Evolutionary conservation across 2,888 invertebrate genomes (phyloP), one percentile per base, ranked within the genome.

Genomic region (Coelinius sp.): DNA sequence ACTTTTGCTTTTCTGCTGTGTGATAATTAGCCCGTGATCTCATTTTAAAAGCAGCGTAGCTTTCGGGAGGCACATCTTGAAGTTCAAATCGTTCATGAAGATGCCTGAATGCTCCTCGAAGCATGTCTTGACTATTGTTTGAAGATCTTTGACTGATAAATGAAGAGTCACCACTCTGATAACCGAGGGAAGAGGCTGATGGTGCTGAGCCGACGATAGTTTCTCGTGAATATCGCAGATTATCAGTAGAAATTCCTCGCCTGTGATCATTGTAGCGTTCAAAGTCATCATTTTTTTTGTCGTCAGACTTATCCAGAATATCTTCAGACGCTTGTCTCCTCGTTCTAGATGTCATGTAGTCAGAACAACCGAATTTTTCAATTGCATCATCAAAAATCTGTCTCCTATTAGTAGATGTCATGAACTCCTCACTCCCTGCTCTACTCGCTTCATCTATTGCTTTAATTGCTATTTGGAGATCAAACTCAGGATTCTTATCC

Each of bases 31-130:
- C 79, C 8, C 79, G 76, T 8, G 83, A 82, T 3, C 86, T 81
- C n/a, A 81, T 81, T 71, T 85, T 86, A 62, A 84, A 87, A 0
- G 82, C 82, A 6, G 85, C 85, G 49, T 86, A 85, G 53, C 79
- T 86, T 56, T 86, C 86, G 1, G 79, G 80, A 2, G 84, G 82
- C 10, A 82, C 78, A 65, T 85, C 84, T 41, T 84, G 83, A 5
- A 80, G 74, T 25, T 82, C 82, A 68, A 85, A 87, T 44, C 82
- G 83, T 52, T 84, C 82, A 68, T 85, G 83, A 14, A 86, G 76
- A 59, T 82, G 80, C 20, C 80, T 85, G 53, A 85, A 83, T 0
- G 83, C 79, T 62, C 84, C 83, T n/a, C 74, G 69, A 0, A 77
- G 24, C n/a, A 76, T 73, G 53, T 76, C 73, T 64, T 64, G 78